Evolutionary conservation across 2,113 vertebrate species (phyloP), one percentile per base, ranked within the genome.

Genomic region (Galeopterus variegatus): DNA sequence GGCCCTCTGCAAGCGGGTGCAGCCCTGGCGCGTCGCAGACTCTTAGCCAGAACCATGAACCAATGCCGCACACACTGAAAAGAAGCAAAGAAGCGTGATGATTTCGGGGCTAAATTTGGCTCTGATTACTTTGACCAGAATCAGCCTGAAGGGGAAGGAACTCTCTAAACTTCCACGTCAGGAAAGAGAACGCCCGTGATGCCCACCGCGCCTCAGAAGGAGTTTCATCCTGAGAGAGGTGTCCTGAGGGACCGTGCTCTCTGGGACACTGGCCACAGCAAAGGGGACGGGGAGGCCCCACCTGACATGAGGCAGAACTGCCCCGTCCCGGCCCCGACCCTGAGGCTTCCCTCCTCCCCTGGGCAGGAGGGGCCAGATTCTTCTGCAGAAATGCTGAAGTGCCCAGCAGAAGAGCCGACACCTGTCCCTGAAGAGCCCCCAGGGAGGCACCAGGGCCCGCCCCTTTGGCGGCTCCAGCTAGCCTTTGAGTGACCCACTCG

Each of bases 251-350:
- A 13, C 23, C 28, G 6, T 11, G 6, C 19, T n/a, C 79, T 1
- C 12, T 0, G 3, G 33, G 21, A 56, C 3, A 0, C 33, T 54
- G 26, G 77, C 52, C 21, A 0, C 13, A 13, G n/a, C 8, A 86
- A 24, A 45, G 9, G n/a, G 23, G 64, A 28, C n/a, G 31, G 48
- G 31, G 48, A 52, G 72, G 31, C 18, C 41, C 56, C 17, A 17
- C 12, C 45, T 92, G 33, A 31, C 8, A 8, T 9, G 31, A 67
- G 48, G 83, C 31, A 17, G 45, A 50, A 2, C n/a, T 4, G 41
- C 41, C 41, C 41, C 41, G 41, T 41, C 41, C 41, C 41, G 41
- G 41, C 41, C 41, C 41, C 41, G 65, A 28, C 48, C 56, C 41
- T 33, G 33, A 11, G 17, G 26, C 23, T 31, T 48, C 41, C 41